Percentiles rank a stretch among this genome's conserved stretches.
phyloP scores from a whole-genome alignment of 2,797 vertebrate species.

The Odontamblyopus lacepedii region DNA sequence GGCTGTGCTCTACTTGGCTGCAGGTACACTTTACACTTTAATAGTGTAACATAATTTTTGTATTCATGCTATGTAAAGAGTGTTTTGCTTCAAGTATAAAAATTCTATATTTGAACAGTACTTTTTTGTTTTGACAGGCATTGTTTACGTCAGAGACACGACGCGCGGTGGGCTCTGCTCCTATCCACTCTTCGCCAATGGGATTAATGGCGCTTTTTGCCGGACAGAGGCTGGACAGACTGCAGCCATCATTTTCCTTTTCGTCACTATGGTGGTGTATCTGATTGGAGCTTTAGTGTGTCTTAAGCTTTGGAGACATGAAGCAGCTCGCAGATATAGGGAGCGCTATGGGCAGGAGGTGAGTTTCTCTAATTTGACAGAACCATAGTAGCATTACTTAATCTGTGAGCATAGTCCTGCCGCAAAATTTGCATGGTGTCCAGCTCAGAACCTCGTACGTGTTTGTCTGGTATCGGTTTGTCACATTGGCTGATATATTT shows the following conservation, averaged over 20 bases:
- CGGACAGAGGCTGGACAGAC: slow-evolving; percentile 92
- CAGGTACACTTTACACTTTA: slow-evolving; percentile 52
- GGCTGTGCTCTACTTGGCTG: slow-evolving; percentile 89
- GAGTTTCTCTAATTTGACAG: slow-evolving; percentile 12
- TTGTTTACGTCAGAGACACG: slow-evolving; percentile 91
- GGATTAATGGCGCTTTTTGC: slow-evolving; percentile 86
- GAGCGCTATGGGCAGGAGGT: slow-evolving; percentile 85
- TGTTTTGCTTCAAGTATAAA: neutral
- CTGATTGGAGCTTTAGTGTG: slow-evolving; percentile 87
- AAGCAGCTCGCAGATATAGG: slow-evolving; percentile 80
- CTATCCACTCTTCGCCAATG: slow-evolving; percentile 88
- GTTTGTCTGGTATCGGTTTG: neutral
- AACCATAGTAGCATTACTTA: neutral
- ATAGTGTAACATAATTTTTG: neutral
- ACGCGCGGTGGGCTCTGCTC: slow-evolving; percentile 92
- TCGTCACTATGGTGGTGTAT: slow-evolving; percentile 86
- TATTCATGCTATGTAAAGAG: neutral
- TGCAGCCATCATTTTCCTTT: slow-evolving; percentile 93
- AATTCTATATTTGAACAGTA: neutral
- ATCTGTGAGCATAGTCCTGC: neutral
- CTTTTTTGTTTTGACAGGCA: slow-evolving; percentile 57
- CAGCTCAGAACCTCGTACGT: neutral
- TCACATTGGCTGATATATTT: too few relatives aligned
- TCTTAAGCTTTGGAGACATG: slow-evolving; percentile 94
- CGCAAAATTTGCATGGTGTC: slow-evolving; percentile 1